Conservation (phyloP, 2,113 vertebrate genomes). For the Cisticola juncidis region DNA sequence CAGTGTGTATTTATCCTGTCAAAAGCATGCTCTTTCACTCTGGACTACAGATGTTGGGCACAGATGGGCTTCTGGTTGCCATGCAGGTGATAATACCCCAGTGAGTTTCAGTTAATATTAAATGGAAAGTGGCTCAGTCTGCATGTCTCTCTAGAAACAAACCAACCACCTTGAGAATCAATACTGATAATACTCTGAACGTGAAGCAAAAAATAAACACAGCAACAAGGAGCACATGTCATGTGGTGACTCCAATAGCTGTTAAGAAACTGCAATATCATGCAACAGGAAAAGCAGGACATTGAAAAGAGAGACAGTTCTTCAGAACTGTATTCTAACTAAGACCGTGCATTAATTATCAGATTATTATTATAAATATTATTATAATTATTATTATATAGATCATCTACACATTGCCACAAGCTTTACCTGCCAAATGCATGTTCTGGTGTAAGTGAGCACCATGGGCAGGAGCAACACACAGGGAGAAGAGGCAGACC, state of each 20-base stretch:
- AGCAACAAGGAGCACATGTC: neutral
- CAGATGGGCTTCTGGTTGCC: constrained; percentile 26
- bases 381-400: neutral
- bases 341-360: neutral
- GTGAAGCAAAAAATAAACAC: neutral
- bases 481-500: neutral
- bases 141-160: neutral
- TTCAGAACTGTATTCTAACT: neutral
- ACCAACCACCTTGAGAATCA: neutral
- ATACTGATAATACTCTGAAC: neutral
- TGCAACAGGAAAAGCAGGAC: neutral
- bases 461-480: rapidly evolving
- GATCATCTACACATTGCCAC: neutral
- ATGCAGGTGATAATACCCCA: neutral
- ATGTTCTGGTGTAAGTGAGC: neutral
- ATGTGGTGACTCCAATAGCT: neutral
- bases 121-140: neutral
- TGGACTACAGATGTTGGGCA: neutral
- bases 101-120: constrained; percentile 25
- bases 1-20: neutral
- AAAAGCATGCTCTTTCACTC: neutral
- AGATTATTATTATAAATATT: neutral
- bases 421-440: neutral
- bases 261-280: neutral
- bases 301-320: neutral